These are phyloP conservation scores for Nothocercus julius DNA, from an alignment of 2,113 vertebrate genomes.

Conservation along the genomic window DNA sequence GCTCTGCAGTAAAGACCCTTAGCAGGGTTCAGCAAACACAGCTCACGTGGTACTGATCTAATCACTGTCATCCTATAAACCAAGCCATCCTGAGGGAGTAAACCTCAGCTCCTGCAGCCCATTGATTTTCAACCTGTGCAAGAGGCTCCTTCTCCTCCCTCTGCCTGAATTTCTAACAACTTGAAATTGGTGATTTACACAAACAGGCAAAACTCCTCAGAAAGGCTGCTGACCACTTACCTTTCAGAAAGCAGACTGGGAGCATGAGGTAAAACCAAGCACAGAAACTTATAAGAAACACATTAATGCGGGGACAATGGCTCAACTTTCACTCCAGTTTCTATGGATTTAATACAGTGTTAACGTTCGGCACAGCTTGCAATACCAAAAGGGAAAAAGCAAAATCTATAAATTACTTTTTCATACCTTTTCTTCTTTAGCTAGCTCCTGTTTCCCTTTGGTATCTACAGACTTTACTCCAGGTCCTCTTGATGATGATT, in stretches of 20 bases:
- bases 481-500: slow-evolving; percentile 70
- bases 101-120: not conserved
- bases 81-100: too few relatives aligned
- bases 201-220: not conserved
- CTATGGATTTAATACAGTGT: not conserved
- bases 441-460: slow-evolving; percentile 87
- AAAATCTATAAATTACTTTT: not conserved
- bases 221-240: rapidly evolving
- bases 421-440: slow-evolving; percentile 89
- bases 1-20: not conserved
- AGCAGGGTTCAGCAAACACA: too few relatives aligned
- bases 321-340: not conserved
- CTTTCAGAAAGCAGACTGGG: not conserved
- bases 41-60: not conserved
- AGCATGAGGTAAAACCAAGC: not conserved
- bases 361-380: not conserved
- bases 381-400: not conserved
- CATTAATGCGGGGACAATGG: not conserved
- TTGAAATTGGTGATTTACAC: not conserved
- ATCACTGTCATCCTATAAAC: not conserved
- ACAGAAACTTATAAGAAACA: not conserved
- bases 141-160: not conserved
- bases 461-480: slow-evolving; percentile 77
- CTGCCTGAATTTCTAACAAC: not conserved
- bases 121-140: not conserved